These are phyloP conservation scores for Drosophila hamatofila DNA, from an alignment of 2,888 invertebrate species.

Conservation along the genomic window DNA sequence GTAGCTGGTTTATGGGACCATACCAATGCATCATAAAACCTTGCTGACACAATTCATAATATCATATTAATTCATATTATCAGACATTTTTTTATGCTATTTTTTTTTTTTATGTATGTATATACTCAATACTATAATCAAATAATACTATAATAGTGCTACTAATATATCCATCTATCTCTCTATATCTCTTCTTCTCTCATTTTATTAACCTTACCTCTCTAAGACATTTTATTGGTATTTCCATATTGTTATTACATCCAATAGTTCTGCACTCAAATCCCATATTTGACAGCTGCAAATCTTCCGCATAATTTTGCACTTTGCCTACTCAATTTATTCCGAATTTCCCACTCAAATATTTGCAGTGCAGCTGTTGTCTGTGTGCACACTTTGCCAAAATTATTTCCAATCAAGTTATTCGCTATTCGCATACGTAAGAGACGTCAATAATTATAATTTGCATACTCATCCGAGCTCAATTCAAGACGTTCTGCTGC, in stretches of 20 bases:
- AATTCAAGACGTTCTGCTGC: slow-evolving; percentile 40
- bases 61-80: too few relatives aligned
- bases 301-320: slow-evolving; percentile 8
- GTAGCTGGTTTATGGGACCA: too few relatives aligned
- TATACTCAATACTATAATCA: too few relatives aligned
- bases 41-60: too few relatives aligned
- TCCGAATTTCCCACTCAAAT: slow-evolving; percentile 11
- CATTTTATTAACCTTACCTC: not conserved
- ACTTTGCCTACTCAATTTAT: not conserved
- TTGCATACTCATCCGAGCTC: slow-evolving; percentile 54
- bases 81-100: not conserved
- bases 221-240: not conserved
- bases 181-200: not conserved
- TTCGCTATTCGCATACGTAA: slow-evolving; percentile 34
- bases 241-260: not conserved
- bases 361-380: slow-evolving; percentile 15
- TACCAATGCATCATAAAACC: too few relatives aligned
- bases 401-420: slow-evolving; percentile 11
- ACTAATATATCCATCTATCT: too few relatives aligned
- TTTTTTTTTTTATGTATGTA: too few relatives aligned
- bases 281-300: not conserved
- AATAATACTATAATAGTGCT: too few relatives aligned
- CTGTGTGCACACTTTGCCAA: not conserved
- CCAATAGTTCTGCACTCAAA: not conserved
- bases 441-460: slow-evolving; percentile 32